A percentile compares a stretch with the other conserved stretches of the same genome.
phyloP scores from a whole-genome alignment of 2,113 vertebrate genomes.

The Lepus europaeus region DNA sequence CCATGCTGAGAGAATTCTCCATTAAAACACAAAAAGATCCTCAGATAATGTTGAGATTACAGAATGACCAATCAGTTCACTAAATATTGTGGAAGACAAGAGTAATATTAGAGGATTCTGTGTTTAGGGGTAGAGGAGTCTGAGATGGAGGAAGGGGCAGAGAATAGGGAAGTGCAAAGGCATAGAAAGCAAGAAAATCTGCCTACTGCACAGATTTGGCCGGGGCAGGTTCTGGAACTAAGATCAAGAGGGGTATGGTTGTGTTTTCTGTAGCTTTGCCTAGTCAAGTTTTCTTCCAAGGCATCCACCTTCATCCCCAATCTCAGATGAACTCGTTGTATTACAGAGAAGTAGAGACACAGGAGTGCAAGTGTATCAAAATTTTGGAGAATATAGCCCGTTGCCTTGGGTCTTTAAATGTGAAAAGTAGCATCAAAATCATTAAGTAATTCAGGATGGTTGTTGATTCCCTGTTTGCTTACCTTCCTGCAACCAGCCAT shows the following conservation, averaged over 20 bases:
- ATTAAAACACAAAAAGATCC: conserved; percentile 21
- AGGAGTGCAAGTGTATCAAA: not conserved
- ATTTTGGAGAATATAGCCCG: not conserved
- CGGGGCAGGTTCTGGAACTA: not conserved
- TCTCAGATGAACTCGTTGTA: not conserved
- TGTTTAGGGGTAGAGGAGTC: not conserved
- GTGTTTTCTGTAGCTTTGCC: conserved; percentile 49
- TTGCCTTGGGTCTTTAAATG: not conserved
- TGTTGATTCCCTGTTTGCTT: not conserved
- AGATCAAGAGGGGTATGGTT: not conserved
- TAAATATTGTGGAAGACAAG: conserved; percentile 8
- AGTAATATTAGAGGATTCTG: not conserved
- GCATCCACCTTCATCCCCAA: not conserved
- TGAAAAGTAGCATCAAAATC: not conserved
- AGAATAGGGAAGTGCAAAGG: conserved; percentile 53
- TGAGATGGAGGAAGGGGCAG: conserved; percentile 16
- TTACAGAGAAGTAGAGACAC: conserved; percentile 22
- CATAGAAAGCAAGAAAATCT: conserved; percentile 10
- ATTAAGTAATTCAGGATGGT: not conserved
- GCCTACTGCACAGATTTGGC: not conserved
- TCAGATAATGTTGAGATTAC: not conserved
- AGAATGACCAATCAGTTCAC: not conserved
- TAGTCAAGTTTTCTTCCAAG: not conserved
- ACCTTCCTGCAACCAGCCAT: not conserved
- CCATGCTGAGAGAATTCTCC: not conserved